Percentiles rank a stretch among this genome's conserved stretches.
phyloP scores from a whole-genome alignment of 2,113 vertebrate species.

The Dolichotis patagonum region DNA sequence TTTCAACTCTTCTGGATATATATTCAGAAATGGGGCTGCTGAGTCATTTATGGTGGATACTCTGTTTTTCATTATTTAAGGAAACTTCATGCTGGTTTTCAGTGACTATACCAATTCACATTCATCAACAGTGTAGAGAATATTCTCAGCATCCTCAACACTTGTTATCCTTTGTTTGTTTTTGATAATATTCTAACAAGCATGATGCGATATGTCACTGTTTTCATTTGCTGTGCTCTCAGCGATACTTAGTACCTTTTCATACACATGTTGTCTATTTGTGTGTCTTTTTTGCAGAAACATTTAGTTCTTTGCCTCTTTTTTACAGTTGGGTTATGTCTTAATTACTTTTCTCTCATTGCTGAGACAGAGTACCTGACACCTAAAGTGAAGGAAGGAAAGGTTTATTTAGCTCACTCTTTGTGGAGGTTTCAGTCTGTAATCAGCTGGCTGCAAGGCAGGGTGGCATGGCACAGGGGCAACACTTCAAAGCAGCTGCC shows the following conservation, averaged over 20 bases:
- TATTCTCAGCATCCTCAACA: neutral
- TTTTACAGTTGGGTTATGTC: neutral
- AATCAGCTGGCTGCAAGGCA: too few species aligned
- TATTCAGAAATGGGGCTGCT: neutral
- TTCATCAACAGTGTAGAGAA: neutral
- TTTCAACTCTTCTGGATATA: neutral
- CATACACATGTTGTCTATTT: neutral
- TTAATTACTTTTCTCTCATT: too few species aligned
- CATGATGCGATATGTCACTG: accelerated
- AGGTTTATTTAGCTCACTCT: too few species aligned
- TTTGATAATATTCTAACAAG: neutral
- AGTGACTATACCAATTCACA: too few species aligned
- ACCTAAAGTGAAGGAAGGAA: too few species aligned
- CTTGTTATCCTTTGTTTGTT: neutral
- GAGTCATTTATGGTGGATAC: neutral
- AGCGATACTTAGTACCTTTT: neutral
- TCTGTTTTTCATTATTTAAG: neutral
- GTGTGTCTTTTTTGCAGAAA: neutral
- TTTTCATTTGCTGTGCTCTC: neutral
- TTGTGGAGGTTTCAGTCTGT: too few species aligned
- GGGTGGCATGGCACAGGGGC: too few species aligned
- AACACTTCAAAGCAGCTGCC: too few species aligned
- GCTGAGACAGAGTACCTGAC: too few species aligned
- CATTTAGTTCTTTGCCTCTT: neutral
- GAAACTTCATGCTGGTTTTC: neutral